Evolutionary conservation across 1,140 invertebrate species (phyloP), one percentile per base, ranked within the genome.

Genomic region (Meloidogyne hapla): DNA sequence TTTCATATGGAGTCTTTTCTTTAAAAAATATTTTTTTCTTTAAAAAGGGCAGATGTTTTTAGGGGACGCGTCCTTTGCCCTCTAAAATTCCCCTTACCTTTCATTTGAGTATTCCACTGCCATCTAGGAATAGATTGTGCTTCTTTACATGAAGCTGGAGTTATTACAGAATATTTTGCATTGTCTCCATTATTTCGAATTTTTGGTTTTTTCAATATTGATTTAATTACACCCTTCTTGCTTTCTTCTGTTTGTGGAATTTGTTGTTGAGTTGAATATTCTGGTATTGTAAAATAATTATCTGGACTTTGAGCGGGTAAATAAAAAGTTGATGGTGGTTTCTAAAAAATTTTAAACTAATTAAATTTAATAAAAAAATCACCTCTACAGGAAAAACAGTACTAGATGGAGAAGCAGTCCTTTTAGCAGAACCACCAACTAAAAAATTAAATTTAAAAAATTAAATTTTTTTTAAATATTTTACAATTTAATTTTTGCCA

Each of bases 201-300:
- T 33, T 33, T 73, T 9, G 71, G 71, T 28, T 73, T 73, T 15
- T 73, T 73, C 56, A 73, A 21, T 18, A 73, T 73, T 12, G 71
- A 73, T 64, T 61, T 73, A 56, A 56, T 56, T 45, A 45, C 13
- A 15, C 13, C 13, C 1, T n/a, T 56, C 0, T n/a, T 56, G 0
- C 8, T 13, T 21, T 56, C 48, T 0, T 42, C 13, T 42, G 12
- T 1, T 42, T 42, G 9, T 42, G 40, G 33, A 33, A 33, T 8
- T 33, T 33, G 33, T 33, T 4, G 33, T 2, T 4, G 9, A 33
- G 33, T 33, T 33, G 33, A 33, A 33, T 33, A 33, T 33, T 33
- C 33, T 33, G 33, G 33, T 33, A 33, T 33, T 33, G 33, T 33
- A 2, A 33, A 4, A 33, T 33, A 33, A 33, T 33, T 33, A 33